Percentiles rank a stretch among this genome's conserved stretches.
Conservation (phyloP, 2,888 invertebrate genomes). For the Apamea sordens region DNA sequence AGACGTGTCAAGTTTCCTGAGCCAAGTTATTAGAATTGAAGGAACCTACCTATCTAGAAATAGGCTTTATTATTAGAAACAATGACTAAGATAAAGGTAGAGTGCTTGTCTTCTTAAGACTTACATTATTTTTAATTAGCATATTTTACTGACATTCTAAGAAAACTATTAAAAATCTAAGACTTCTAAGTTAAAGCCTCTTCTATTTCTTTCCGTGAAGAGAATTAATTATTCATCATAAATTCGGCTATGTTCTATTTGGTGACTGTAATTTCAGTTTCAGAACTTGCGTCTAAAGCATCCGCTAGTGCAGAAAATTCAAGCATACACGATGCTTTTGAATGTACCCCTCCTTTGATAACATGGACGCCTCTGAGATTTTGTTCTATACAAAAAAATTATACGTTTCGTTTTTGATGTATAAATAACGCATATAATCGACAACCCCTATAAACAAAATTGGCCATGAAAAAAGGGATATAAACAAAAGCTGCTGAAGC, state of each 20-base stretch:
- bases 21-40: not conserved
- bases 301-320: not conserved
- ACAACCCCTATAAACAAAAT: conserved; percentile 1
- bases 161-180: no score
- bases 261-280: not conserved
- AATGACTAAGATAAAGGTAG: not conserved
- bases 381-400: not conserved
- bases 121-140: no score
- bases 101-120: not conserved
- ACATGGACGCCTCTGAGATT: not conserved
- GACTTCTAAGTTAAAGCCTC: not conserved
- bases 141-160: no score
- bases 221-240: not conserved
- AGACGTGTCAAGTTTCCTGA: not conserved
- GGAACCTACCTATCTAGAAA: not conserved
- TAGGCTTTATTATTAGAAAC: not conserved
- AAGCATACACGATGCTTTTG: not conserved
- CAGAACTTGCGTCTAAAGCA: not conserved
- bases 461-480: not conserved
- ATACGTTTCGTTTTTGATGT: not conserved
- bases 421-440: conserved; percentile 2
- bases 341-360: not conserved
- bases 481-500: conserved; percentile 5
- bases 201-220: not conserved
- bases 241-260: not conserved